Percentiles rank a stretch among this genome's conserved stretches.
phyloP scores from a whole-genome alignment of 2,113 vertebrate species.

The Symphodus melops region DNA sequence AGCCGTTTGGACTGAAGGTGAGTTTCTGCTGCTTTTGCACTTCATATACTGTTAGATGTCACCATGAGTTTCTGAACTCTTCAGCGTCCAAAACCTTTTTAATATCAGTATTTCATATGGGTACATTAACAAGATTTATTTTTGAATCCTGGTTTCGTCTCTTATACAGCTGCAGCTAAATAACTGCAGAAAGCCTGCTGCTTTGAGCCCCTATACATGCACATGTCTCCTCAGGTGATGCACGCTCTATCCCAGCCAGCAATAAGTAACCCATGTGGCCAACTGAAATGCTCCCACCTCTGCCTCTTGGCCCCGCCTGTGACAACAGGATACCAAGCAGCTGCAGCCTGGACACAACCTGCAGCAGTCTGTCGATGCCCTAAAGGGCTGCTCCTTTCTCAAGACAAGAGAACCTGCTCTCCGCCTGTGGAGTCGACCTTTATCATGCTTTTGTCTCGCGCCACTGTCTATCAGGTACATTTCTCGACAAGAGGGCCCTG shows the following conservation, averaged over 20 bases:
- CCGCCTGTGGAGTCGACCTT: conserved; percentile 80
- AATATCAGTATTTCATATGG: not conserved
- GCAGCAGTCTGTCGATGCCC: conserved; percentile 88
- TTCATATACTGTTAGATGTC: not conserved
- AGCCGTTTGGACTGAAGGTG: conserved; percentile 91
- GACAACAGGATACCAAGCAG: not conserved
- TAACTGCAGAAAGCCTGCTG: not conserved
- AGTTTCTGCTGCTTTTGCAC: not conserved
- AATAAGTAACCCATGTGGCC: conserved; percentile 80
- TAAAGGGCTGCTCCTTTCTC: conserved; percentile 75
- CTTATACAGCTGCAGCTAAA: not conserved
- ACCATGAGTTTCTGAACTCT: not conserved
- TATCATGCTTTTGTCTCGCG: conserved; percentile 80
- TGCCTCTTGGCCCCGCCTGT: conserved; percentile 84
- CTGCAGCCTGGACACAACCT: conserved; percentile 4
- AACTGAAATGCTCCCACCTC: conserved; percentile 85
- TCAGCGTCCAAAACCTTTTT: not conserved
- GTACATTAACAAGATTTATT: too few relatives aligned
- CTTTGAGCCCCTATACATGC: not conserved
- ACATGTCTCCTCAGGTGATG: conserved; percentile 68
- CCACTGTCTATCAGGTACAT: conserved; percentile 84
- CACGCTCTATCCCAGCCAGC: conserved; percentile 81
- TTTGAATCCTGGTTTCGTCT: too few relatives aligned
- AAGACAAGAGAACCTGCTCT: conserved; percentile 82
- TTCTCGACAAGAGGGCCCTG: not conserved